A percentile compares a stretch with the other conserved stretches of the same genome.
These are phyloP conservation scores for Allophyes oxyacanthae DNA, from an alignment of 2,888 invertebrate species.

Conservation along the genomic window DNA sequence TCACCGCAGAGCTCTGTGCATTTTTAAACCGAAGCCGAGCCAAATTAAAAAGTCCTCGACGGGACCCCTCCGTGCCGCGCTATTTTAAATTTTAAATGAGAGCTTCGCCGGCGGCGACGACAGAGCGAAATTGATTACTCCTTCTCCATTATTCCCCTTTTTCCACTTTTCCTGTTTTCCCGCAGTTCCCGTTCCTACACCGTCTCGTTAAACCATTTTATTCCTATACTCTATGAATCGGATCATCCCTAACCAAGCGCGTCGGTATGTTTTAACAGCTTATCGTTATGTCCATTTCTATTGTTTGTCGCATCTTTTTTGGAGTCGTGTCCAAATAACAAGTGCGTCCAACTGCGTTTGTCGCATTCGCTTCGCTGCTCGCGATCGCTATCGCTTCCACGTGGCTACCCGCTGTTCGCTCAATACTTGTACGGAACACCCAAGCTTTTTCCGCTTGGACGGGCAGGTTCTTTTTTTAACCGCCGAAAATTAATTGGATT, in stretches of 20 bases:
- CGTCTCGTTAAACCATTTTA: constrained; percentile 86
- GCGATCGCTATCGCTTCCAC: constrained; percentile 47
- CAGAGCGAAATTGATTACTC: constrained; percentile 89
- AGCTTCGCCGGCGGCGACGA: constrained; percentile 83
- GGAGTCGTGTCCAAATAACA: constrained; percentile 25
- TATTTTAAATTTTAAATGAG: constrained; percentile 89
- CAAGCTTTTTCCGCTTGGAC: constrained; percentile 84
- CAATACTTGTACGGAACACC: constrained; percentile 58
- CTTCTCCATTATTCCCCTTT: constrained; percentile 88
- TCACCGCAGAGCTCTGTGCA: constrained; percentile 85
- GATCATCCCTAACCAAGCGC: constrained; percentile 41
- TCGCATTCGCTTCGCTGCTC: constrained; percentile 2
- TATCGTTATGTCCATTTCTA: constrained; percentile 41
- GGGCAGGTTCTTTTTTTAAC: constrained; percentile 85
- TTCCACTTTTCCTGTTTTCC: constrained; percentile 83
- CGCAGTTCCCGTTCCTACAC: constrained; percentile 80
- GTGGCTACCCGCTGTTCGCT: constrained; percentile 58
- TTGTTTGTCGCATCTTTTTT: constrained; percentile 24
- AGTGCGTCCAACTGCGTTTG: constrained; percentile 20
- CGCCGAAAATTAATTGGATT: constrained; percentile 89
- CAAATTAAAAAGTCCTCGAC: constrained; percentile 88
- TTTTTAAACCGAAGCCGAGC: constrained; percentile 85
- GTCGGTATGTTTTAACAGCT: constrained; percentile 55
- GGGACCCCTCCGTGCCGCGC: constrained; percentile 78
- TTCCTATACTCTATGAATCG: constrained; percentile 70